Evolutionary conservation across 2,888 invertebrate species (phyloP), one percentile per base, ranked within the genome.

Genomic region (Sminthurides aquaticus): DNA sequence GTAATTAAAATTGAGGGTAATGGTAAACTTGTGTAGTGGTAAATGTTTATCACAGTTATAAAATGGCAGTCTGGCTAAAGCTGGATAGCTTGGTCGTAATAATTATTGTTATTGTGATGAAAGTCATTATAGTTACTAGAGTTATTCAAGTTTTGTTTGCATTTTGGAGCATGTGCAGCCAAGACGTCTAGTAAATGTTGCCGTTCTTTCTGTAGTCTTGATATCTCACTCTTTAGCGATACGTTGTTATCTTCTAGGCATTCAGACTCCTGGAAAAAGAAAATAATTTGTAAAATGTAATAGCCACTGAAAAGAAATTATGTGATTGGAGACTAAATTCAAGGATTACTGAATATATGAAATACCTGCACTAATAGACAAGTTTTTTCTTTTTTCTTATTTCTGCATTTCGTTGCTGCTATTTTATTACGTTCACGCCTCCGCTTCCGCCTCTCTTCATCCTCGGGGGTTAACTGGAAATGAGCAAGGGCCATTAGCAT

Each of bases 361-460:
- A 22, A 71, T 71, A 79, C 79, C 69, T 86, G 87, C 74, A 91
- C 88, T 73, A 93, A 81, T 77, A 91, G 91, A 75, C 87, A 87
- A 1, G 91, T 92, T 72, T 90, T 85, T 78, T 92, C 91, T 49
- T 93, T 87, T 79, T 94, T 94, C 84, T 94, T 94, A 83, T 93
- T 85, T 72, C 94, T 86, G 78, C 94, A 94, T 79, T 94, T 94
- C 15, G 94, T 94, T 66, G 94, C 94, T 60, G 94, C 94, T 71
- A 94, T 90, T 82, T 94, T 94, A 80, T 94, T 94, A 74, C 93
- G 83, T 80, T 94, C 94, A 76, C 94, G 85, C 76, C 94, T 83
- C 65, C 91, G 84, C 67, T 89, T 82, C 65, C 93, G 84, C 43
- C 93, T 84, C 77, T 92, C 93, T 80, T 93, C 93, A 77, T 93